These are phyloP conservation scores for Pemphigus obesinymphae DNA, from an alignment of 1,140 invertebrate species.

Conservation along the genomic window DNA sequence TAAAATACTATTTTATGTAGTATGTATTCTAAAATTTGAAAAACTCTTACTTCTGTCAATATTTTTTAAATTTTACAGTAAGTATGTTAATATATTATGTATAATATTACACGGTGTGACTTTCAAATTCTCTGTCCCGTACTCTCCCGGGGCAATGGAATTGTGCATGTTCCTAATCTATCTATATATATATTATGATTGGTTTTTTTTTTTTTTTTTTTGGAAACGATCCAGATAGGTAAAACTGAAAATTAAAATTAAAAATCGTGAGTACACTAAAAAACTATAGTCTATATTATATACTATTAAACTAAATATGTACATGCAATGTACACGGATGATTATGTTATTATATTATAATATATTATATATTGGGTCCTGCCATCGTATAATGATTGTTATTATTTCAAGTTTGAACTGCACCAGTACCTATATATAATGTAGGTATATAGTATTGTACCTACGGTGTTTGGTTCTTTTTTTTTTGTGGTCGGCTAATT, in stretches of 20 bases:
- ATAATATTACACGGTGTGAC: too few relatives aligned
- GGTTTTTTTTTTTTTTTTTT: too few relatives aligned
- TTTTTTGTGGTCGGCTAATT: background rate
- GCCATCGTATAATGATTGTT: background rate
- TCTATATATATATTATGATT: too few relatives aligned
- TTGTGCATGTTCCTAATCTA: too few relatives aligned
- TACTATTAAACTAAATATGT: background rate
- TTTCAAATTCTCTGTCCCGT: too few relatives aligned
- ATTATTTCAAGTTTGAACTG: background rate
- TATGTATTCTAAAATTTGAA: too few relatives aligned
- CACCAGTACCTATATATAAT: background rate
- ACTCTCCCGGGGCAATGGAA: too few relatives aligned
- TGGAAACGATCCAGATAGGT: too few relatives aligned
- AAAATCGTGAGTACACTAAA: background rate
- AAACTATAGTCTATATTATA: background rate
- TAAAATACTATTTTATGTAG: too few relatives aligned
- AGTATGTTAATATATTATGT: too few relatives aligned
- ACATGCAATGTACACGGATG: background rate
- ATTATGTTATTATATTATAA: background rate
- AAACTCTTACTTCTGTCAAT: too few relatives aligned
- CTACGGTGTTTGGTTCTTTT: background rate
- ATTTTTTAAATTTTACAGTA: too few relatives aligned
- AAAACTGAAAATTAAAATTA: background rate
- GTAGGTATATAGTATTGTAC: background rate
- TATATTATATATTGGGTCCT: background rate